Evolutionary conservation across 92 coral and sea anemone genomes (phyloP).

Genomic region (Palythoa grandis): DNA sequence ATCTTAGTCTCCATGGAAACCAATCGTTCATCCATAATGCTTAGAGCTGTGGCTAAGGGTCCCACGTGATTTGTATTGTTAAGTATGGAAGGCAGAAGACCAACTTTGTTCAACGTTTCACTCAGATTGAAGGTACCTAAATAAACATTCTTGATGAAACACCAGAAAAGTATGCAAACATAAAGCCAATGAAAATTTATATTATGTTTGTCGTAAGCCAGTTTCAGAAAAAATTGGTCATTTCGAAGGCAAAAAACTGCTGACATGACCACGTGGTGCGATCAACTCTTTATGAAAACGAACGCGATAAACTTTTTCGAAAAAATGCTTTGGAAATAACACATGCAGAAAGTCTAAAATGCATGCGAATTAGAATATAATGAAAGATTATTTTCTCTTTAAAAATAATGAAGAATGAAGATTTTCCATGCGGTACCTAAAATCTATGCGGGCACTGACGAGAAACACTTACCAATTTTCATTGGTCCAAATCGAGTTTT

Average conservation of each 20-base stretch:
- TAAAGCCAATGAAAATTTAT: neutral
- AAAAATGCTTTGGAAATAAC: too few species aligned
- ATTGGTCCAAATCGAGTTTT: neutral
- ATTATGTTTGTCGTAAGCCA: too few species aligned
- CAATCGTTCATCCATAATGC: conserved; percentile 50
- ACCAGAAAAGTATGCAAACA: neutral
- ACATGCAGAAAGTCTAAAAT: too few species aligned
- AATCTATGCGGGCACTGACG: too few species aligned
- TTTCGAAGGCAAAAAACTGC: neutral
- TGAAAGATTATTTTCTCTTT: too few species aligned
- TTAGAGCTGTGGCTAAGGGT: conserved; percentile 45
- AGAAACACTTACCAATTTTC: neutral
- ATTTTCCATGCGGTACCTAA: too few species aligned
- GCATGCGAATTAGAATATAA: too few species aligned
- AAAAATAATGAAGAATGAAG: too few species aligned
- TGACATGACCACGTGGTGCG: too few species aligned
- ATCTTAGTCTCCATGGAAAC: conserved; percentile 56
- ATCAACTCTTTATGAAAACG: too few species aligned
- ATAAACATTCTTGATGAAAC: neutral
- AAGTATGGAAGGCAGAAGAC: conserved; percentile 58
- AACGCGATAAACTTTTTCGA: too few species aligned
- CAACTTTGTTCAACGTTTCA: conserved; percentile 53
- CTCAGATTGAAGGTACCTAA: conserved; percentile 38
- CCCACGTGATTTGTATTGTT: conserved; percentile 65
- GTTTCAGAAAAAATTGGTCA: neutral